These are phyloP conservation scores for Busseola fusca DNA, from an alignment of 2,888 invertebrate genomes.

Conservation along the genomic window DNA sequence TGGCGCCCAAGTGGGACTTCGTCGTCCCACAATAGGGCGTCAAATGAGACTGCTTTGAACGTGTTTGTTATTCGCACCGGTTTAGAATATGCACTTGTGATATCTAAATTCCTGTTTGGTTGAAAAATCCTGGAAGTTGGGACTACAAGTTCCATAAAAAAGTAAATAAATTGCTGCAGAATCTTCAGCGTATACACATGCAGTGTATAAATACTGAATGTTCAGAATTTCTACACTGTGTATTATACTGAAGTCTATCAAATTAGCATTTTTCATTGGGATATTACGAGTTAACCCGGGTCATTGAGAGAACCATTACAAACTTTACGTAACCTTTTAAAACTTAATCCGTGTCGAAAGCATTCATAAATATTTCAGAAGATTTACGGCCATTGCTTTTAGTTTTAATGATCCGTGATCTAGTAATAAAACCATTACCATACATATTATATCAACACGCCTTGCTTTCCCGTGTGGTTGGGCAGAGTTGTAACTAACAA, in stretches of 20 bases:
- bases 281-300: not conserved
- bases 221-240: too few relatives aligned
- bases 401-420: constrained; percentile 7
- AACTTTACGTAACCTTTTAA: constrained; percentile 9
- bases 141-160: not conserved
- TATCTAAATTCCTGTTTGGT: not conserved
- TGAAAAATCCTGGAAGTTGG: not conserved
- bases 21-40: not conserved
- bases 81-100: not conserved
- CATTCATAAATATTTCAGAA: constrained; percentile 14
- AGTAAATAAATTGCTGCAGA: not conserved
- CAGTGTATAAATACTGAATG: not conserved
- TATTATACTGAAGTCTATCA: not conserved
- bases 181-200: not conserved
- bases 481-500: too few relatives aligned
- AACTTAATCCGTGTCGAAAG: constrained; percentile 11
- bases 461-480: not conserved
- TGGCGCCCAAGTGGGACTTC: constrained; percentile 24
- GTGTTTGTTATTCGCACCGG: not conserved
- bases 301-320: constrained; percentile 6
- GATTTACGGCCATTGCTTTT: constrained; percentile 3
- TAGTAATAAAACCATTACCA: not conserved
- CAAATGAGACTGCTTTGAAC: not conserved
- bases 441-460: not conserved
- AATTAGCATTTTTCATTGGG: not conserved